A percentile compares a stretch with the other conserved stretches of the same genome.
Evolutionary conservation across 2,797 vertebrate genomes (phyloP).

Genomic region (Tokudaia muenninki): DNA sequence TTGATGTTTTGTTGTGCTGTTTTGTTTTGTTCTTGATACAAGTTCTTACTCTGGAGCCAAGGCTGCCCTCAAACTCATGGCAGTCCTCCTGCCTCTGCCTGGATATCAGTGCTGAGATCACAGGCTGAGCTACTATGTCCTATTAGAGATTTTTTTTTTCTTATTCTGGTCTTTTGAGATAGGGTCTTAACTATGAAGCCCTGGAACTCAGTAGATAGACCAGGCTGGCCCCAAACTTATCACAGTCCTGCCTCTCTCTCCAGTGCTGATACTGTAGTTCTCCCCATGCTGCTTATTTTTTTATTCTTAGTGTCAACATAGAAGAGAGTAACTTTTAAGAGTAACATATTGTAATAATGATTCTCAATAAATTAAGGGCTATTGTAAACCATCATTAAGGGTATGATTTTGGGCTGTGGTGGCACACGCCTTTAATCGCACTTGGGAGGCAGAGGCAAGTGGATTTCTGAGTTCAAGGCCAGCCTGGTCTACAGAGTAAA

Average conservation of each 20-base stretch:
- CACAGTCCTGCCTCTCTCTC: background rate
- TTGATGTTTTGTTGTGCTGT: background rate
- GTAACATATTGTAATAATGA: background rate
- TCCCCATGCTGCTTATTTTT: background rate
- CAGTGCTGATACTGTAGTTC: background rate
- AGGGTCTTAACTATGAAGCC: background rate
- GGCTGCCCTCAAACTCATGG: background rate
- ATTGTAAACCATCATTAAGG: background rate
- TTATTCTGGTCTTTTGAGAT: background rate
- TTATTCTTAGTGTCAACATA: constrained; percentile 6
- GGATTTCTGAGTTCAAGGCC: too few relatives aligned
- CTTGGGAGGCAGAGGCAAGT: too few relatives aligned
- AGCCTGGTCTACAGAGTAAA: too few relatives aligned
- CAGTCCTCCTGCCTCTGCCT: background rate
- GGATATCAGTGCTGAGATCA: background rate
- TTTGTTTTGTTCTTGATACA: background rate
- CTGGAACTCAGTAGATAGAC: background rate
- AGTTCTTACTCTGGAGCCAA: background rate
- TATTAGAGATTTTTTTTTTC: background rate
- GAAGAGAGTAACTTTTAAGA: background rate
- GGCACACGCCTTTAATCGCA: too few relatives aligned
- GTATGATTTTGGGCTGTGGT: background rate
- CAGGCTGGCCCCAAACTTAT: background rate
- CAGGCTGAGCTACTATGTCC: background rate
- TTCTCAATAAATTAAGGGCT: background rate